Conservation (phyloP, 2,113 vertebrate species). For the Todiramphus saurophagus region DNA sequence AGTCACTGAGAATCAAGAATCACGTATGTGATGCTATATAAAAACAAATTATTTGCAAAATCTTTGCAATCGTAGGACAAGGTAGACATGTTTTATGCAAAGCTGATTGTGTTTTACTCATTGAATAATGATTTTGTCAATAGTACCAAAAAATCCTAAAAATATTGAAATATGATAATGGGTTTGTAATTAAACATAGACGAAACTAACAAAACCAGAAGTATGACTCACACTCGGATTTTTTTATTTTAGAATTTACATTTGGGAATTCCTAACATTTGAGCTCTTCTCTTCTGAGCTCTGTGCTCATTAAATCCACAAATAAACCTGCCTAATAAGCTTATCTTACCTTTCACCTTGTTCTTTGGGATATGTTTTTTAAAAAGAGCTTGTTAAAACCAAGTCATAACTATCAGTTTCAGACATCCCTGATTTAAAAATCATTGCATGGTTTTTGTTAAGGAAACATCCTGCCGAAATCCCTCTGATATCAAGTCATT, state of each 20-base stretch:
- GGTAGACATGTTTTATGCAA: background rate
- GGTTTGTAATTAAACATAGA: background rate
- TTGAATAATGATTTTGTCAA: background rate
- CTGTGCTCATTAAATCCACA: background rate
- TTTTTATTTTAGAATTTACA: background rate
- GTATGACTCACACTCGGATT: background rate
- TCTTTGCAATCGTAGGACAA: background rate
- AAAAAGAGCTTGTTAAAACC: background rate
- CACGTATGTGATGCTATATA: background rate
- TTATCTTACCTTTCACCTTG: background rate
- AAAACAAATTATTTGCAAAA: background rate
- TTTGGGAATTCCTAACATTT: background rate
- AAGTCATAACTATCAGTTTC: background rate
- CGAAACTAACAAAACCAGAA: background rate
- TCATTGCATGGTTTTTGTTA: background rate
- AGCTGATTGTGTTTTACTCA: background rate
- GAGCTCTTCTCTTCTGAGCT: background rate
- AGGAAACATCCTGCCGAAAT: background rate
- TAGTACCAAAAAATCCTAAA: background rate
- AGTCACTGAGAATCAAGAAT: background rate
- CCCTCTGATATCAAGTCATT: background rate
- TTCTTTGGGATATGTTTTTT: background rate
- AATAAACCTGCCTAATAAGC: background rate
- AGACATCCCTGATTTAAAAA: background rate
- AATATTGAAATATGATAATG: background rate